Conservation (phyloP, 2,888 invertebrate species). For the Callinectes sapidus region DNA sequence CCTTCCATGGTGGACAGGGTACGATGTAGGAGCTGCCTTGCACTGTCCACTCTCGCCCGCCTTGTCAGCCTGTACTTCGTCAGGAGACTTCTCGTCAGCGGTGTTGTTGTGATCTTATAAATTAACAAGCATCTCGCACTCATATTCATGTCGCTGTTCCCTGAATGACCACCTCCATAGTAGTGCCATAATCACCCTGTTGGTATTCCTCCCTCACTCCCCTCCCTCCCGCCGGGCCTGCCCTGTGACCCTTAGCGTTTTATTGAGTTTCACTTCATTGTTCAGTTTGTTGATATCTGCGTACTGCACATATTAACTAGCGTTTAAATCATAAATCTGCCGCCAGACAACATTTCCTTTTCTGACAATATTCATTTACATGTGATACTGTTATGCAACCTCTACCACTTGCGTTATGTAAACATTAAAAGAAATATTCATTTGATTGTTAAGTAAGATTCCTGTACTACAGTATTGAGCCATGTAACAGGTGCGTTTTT, state of each 20-base stretch:
- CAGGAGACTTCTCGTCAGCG: neutral
- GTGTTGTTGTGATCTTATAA: neutral
- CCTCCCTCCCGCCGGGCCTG: neutral
- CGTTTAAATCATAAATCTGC: neutral
- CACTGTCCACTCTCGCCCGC: neutral
- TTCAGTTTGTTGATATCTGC: neutral
- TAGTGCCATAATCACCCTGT: neutral
- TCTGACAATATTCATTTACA: too few relatives aligned
- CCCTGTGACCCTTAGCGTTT: neutral
- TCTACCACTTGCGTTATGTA: too few relatives aligned
- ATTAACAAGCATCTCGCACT: neutral
- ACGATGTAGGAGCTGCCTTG: neutral
- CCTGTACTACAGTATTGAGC: too few relatives aligned
- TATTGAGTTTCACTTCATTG: neutral
- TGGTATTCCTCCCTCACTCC: neutral
- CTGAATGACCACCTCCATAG: neutral
- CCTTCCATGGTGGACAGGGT: neutral
- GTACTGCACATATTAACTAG: neutral
- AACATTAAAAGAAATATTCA: too few relatives aligned
- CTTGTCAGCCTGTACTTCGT: neutral
- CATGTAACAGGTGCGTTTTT: too few relatives aligned
- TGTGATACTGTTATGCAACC: too few relatives aligned
- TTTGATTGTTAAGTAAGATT: too few relatives aligned
- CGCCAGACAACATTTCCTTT: too few relatives aligned
- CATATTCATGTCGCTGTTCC: neutral